Evolutionary conservation across 1,140 invertebrate species (phyloP).

Genomic region (Drosophila neocordata): DNA sequence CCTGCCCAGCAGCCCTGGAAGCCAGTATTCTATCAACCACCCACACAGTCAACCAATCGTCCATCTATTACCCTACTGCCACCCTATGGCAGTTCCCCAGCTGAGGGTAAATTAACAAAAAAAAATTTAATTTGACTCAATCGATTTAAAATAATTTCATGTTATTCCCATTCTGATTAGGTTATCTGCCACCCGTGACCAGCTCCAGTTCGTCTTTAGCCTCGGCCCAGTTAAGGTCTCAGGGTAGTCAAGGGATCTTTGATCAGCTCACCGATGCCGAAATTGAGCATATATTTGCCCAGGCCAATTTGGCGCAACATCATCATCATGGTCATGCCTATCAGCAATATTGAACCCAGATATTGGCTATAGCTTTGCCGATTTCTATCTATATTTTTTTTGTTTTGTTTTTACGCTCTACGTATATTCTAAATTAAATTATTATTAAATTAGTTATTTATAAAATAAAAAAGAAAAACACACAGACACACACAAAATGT

Average conservation of each 20-base stretch:
- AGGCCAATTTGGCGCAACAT: conserved; percentile 66
- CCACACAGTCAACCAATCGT: conserved; percentile 49
- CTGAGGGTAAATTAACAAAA: conserved; percentile 54
- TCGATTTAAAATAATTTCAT: neutral
- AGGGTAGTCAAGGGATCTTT: conserved; percentile 56
- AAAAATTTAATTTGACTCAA: neutral
- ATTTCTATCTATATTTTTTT: conserved; percentile 27
- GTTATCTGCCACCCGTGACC: conserved; percentile 64
- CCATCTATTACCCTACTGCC: conserved; percentile 70
- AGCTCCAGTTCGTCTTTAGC: conserved; percentile 11
- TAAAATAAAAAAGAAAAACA: conserved; percentile 24
- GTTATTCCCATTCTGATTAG: conserved; percentile 25
- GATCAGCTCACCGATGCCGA: conserved; percentile 73
- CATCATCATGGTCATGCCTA: conserved; percentile 48
- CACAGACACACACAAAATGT: too few species aligned
- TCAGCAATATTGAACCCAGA: conserved; percentile 50
- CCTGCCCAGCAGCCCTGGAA: conserved; percentile 69
- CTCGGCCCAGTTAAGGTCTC: conserved; percentile 34
- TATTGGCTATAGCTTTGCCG: conserved; percentile 14
- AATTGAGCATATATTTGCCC: conserved; percentile 75
- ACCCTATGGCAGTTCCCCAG: conserved; percentile 68
- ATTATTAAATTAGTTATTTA: conserved; percentile 76
- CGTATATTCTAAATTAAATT: conserved; percentile 52
- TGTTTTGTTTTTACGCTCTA: conserved; percentile 33
- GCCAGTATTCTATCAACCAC: conserved; percentile 66